Percentiles rank a stretch among this genome's conserved stretches.
phyloP scores from a whole-genome alignment of 2,113 vertebrate genomes.

The Apistogramma diplotaenia region DNA sequence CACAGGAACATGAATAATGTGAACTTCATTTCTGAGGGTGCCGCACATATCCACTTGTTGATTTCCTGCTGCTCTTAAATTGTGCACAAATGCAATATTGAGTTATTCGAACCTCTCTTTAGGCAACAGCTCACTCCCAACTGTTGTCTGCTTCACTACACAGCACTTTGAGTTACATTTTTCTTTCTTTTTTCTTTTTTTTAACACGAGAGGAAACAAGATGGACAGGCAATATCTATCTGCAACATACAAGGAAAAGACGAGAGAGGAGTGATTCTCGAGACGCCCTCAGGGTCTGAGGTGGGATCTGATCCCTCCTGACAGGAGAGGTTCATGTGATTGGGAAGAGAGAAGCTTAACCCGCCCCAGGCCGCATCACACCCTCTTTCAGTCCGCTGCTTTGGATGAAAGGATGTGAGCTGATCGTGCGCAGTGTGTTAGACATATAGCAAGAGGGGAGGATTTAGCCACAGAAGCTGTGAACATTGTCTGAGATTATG shows the following conservation, averaged over 20 bases:
- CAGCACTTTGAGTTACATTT: neutral
- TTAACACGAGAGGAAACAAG: neutral
- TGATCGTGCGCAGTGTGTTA: slow-evolving; percentile 40
- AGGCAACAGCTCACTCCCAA: neutral
- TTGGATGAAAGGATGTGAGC: slow-evolving; percentile 61
- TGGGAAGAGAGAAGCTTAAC: slow-evolving; percentile 55
- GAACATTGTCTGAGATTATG: slow-evolving; percentile 20
- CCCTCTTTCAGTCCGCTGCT: slow-evolving; percentile 60
- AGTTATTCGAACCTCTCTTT: neutral
- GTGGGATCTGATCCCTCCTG: slow-evolving; percentile 60
- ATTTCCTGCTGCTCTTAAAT: neutral
- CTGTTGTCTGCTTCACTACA: neutral
- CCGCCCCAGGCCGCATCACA: slow-evolving; percentile 50
- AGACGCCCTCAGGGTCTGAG: slow-evolving; percentile 26
- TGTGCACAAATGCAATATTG: neutral
- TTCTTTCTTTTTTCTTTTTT: neutral
- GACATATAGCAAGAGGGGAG: neutral
- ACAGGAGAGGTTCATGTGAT: slow-evolving; percentile 71
- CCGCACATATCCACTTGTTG: neutral
- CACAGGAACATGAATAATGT: neutral
- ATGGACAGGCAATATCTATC: neutral
- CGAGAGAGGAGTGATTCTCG: neutral
- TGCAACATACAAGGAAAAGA: neutral
- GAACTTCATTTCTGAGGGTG: neutral
- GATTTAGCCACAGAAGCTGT: slow-evolving; percentile 31